Base-by-base conservation (phyloP, 1,140 invertebrate genomes). In the Microplitis mediator region DNA sequence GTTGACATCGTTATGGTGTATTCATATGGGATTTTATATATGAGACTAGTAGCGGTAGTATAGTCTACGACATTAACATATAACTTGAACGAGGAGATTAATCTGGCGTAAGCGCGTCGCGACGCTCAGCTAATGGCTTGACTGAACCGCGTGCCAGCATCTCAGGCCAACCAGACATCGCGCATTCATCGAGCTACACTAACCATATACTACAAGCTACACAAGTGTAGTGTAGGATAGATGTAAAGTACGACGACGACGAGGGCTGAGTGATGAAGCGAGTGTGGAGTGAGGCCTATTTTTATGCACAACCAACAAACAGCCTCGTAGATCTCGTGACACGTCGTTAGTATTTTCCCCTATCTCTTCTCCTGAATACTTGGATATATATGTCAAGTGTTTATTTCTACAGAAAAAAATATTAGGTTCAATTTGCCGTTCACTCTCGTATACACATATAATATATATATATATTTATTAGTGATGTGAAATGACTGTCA, bases 261-360 rank as follows among this genome's bases (percentile, higher is more conserved):
- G 61, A 67, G 63, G 52, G 36, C 39, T 66, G 74, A 73, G 71
- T 75, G 74, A 75, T 80, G 78, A 81, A 85, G 81, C 81, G 79
- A 80, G 82, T 83, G 80, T 75, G n/a, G 81, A 85, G 80, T 83
- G 81, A 84, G 77, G 72, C 79, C 81, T 85, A 85, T 85, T 85
- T 85, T 84, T 80, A 82, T 77, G 73, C 76, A 74, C 76, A 61
- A 64, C 77, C 78, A 79, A 81, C 81, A 83, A 83, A 84, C 81
- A 83, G 76, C 76, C 80, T 83, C 81, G 78, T 83, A 82, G 75
- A 83, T 84, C 79, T 81, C 76, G 77, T 70, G 80, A 77, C 79
- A 82, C 77, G 66, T 82, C 78, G 79, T 82, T 82, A 81, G 74
- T 63, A 39, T 50, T 36, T 64, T 62, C 56, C 58, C 39, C 54